Conservation (phyloP, 1,140 invertebrate species). For the Bilobella aurantiaca region DNA sequence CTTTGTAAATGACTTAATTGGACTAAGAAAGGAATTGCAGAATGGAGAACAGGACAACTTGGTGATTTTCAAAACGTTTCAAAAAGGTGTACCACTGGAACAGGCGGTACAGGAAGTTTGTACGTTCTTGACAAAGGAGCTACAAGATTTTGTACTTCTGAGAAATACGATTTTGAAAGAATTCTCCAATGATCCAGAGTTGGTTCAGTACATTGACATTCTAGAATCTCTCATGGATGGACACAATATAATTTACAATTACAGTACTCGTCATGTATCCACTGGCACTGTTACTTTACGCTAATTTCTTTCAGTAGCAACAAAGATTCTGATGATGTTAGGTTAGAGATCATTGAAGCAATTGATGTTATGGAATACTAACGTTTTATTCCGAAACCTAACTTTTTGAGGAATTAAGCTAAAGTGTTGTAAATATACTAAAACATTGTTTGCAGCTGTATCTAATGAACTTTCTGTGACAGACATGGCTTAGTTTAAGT, state of each 20-base stretch:
- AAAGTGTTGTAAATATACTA: too few relatives aligned
- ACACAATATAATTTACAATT: neutral
- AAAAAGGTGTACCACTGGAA: neutral
- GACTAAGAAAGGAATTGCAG: slow-evolving; percentile 1
- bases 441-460: too few relatives aligned
- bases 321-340: too few relatives aligned
- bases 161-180: neutral
- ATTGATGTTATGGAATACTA: too few relatives aligned
- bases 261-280: neutral
- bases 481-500: too few relatives aligned
- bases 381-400: too few relatives aligned
- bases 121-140: neutral
- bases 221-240: slow-evolving; percentile 7
- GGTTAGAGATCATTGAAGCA: too few relatives aligned
- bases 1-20: slow-evolving; percentile 6
- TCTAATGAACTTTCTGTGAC: too few relatives aligned
- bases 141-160: neutral
- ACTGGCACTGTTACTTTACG: too few relatives aligned
- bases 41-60: neutral
- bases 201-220: neutral
- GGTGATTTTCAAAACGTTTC: neutral
- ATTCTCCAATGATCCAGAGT: neutral
- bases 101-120: neutral
- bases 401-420: too few relatives aligned
- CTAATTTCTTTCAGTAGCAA: too few relatives aligned